Evolutionary conservation across 2,888 invertebrate genomes (phyloP), one percentile per base, ranked within the genome.

Genomic region (Mythimna loreyi): DNA sequence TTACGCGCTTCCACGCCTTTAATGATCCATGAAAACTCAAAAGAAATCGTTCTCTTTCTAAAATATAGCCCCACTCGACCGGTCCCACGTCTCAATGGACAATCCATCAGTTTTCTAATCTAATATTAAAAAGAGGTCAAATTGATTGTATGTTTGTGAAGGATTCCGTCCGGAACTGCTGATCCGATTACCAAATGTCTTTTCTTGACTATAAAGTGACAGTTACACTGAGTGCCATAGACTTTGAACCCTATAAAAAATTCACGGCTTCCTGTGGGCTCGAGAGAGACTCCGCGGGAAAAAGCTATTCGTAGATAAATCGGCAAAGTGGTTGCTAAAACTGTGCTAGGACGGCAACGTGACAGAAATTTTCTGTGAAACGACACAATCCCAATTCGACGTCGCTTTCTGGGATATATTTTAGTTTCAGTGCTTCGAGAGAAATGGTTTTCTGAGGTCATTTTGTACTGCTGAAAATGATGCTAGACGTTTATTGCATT

Each of bases 321-420:
- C 36, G 60, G 11, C 8, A 56, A 45, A 71, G 36, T 36, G 55
- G 5, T 28, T 28, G 6, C 58, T 56, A 47, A 28, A 45, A 56
- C 4, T 45, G 58, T 19, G 13, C 57, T 19, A 59, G 36, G 16
- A 58, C 47, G 56, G 25, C 33, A 36, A 56, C 19, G 19, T 19
- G 58, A 67, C 43, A 50, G 61, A 57, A 73, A 65, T 58, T 49
- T 66, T 40, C 53, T 45, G 60, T 50, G 61, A 69, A 65, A 61
- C 55, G 65, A 65, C 50, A 63, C 53, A 59, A 68, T 75, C 65
- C 52, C 30, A 59, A 57, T 71, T 65, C 59, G 68, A 23, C 43
- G 23, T 65, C 63, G 62, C 11, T 50, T 57, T 64, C 13, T 47
- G 40, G 47, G 56, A 74, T 49, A 57, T 60, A 72, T 63, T 67